Evolutionary conservation across 2,797 vertebrate species (phyloP), one percentile per base, ranked within the genome.

Genomic region (Phalanger gymnotis): DNA sequence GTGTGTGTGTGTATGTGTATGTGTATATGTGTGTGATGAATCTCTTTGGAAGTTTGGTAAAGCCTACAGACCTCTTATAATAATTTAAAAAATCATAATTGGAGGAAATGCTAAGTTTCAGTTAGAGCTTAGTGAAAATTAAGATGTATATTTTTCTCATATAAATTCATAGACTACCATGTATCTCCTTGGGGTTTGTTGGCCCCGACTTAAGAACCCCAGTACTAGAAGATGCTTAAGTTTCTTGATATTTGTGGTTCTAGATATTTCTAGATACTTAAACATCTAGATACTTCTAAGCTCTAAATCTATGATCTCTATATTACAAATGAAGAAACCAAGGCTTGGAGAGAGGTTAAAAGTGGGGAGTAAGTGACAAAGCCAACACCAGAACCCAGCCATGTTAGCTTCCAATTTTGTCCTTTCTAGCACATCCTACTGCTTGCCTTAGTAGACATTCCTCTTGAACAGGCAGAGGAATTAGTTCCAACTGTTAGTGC

Each of bases 251-350:
- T 2, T 27, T 81, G 40, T 81, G 47, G 22, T 9, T 47, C 22
- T 47, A 81, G 53, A 16, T 54, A 54, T 14, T 54, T 54, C 54
- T 54, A 54, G 22, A 27, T 87, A 27, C 40, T 47, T 51, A 51
- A 87, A 25, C 22, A 27, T 56, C 22, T 22, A 56, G 55, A 27
- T 51, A 87, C 22, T 27, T 87, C 73, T 87, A 87, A 87, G 25
- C 25, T 87, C 25, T 87, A 87, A 87, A 87, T 51, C 73, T 3
- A 0, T 4, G 0, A 1, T 31, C 25, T 53, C 54, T 90, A 16
- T 16, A 66, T 87, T 0, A 0, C 25, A 56, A 5, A 3, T 0
- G 4, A 90, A 31, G 40, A 89, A 87, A 51, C n/a, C 4, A 0
- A 51, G 51, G 19, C 93, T 27, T 51, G 3, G 57, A 27, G 51